Conservation (phyloP, 2,888 invertebrate species). For the Brachyopa scutellaris region DNA sequence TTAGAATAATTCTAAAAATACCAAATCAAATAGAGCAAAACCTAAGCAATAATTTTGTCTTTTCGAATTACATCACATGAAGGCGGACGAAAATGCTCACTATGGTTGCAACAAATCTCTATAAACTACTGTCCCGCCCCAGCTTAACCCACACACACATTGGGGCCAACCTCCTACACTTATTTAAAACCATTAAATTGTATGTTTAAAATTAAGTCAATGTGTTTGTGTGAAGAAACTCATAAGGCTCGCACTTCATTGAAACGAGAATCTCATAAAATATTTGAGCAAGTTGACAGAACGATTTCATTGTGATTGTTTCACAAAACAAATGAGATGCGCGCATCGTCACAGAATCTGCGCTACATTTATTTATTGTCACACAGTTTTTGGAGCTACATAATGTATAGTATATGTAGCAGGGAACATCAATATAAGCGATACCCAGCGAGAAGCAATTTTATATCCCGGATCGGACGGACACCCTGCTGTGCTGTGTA, state of each 20-base stretch:
- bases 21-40: conserved; percentile 25
- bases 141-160: conserved; percentile 35
- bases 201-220: conserved; percentile 42
- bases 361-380: conserved; percentile 51
- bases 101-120: conserved; percentile 38
- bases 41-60: conserved; percentile 7
- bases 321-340: background rate
- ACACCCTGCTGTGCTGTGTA: conserved; percentile 31
- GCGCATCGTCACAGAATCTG: conserved; percentile 33
- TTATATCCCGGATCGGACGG: background rate
- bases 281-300: conserved; percentile 17
- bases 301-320: background rate
- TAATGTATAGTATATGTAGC: background rate
- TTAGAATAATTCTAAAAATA: conserved; percentile 63
- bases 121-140: conserved; percentile 35
- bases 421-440: conserved; percentile 41
- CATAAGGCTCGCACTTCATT: conserved; percentile 9
- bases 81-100: background rate
- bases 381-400: conserved; percentile 19
- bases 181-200: conserved; percentile 34
- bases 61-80: conserved; percentile 34
- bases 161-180: conserved; percentile 38
- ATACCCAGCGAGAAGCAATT: conserved; percentile 52
- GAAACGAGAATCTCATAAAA: conserved; percentile 34
- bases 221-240: too few species aligned